Percentiles rank a stretch among this genome's conserved stretches.
Conservation (phyloP, 2,113 vertebrate species). For the Lipophrys pholis region DNA sequence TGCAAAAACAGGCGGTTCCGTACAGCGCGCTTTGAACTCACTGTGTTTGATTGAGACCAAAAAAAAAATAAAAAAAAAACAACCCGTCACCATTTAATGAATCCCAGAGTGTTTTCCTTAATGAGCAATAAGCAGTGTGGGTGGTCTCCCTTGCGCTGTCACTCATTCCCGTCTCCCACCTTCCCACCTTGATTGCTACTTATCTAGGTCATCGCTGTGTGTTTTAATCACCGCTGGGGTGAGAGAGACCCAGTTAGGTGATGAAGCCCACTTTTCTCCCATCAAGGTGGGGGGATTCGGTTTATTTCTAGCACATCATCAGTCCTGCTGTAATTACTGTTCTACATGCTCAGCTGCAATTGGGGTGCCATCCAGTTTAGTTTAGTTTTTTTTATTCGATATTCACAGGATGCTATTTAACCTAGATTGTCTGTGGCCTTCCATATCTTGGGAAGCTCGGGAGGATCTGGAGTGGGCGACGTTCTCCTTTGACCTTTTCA, state of each 20-base stretch:
- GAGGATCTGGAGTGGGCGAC: background rate
- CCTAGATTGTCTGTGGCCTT: background rate
- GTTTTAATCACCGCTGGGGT: conserved; percentile 28
- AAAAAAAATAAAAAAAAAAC: background rate
- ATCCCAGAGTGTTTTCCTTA: conserved; percentile 21
- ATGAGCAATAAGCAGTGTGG: conserved; percentile 49
- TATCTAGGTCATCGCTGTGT: conserved; percentile 49
- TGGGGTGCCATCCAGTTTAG: background rate
- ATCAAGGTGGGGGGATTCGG: conserved; percentile 44
- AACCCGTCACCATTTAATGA: conserved; percentile 24
- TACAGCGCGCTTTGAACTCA: background rate
- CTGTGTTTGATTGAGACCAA: conserved; percentile 25
- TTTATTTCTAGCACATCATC: conserved; percentile 33
- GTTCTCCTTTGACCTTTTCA: conserved; percentile 9
- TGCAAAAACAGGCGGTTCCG: conserved; percentile 1
- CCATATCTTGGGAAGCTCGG: too few species aligned
- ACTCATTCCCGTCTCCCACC: conserved; percentile 1
- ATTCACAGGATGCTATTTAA: conserved; percentile 18
- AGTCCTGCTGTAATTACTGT: conserved; percentile 15
- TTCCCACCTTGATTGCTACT: conserved; percentile 55
- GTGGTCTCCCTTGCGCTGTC: conserved; percentile 13
- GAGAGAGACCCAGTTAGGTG: conserved; percentile 44
- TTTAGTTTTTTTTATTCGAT: conserved; percentile 1
- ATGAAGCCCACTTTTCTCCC: conserved; percentile 54
- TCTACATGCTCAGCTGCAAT: conserved; percentile 8